phyloP scores from a whole-genome alignment of 2,797 vertebrate genomes.

The Phaenicophaeus curvirostris region DNA sequence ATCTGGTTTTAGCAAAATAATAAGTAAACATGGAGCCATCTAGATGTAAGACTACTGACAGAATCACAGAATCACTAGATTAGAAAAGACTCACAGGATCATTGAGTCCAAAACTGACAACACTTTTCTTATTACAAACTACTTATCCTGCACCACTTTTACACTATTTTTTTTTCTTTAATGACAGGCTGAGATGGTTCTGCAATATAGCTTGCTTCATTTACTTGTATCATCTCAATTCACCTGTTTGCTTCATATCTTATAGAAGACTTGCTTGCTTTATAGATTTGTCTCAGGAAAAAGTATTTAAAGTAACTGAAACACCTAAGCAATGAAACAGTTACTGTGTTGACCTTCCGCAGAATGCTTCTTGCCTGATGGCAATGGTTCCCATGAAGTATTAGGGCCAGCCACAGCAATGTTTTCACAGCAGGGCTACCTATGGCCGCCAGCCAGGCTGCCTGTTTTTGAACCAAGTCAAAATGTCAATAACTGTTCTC shows the following conservation, averaged over 20 bases:
- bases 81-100: no score
- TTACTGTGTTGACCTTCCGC: background rate
- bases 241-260: background rate
- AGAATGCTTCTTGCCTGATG: background rate
- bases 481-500: constrained; percentile 6
- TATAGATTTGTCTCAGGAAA: background rate
- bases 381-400: background rate
- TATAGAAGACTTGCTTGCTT: background rate
- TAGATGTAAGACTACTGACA: background rate
- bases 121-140: background rate
- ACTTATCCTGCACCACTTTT: background rate
- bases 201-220: background rate
- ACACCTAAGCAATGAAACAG: background rate
- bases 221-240: background rate
- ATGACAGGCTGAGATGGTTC: background rate
- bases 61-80: no score
- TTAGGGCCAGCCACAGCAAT: background rate
- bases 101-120: background rate
- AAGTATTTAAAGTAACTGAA: background rate
- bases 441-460: background rate
- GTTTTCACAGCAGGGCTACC: constrained; percentile 5
- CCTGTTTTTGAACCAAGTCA: constrained; percentile 5
- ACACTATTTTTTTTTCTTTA: background rate
- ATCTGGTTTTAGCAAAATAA: background rate
- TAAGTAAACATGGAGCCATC: background rate